Conservation (phyloP, 2,888 invertebrate species). For the Linnaemya vulpina region DNA sequence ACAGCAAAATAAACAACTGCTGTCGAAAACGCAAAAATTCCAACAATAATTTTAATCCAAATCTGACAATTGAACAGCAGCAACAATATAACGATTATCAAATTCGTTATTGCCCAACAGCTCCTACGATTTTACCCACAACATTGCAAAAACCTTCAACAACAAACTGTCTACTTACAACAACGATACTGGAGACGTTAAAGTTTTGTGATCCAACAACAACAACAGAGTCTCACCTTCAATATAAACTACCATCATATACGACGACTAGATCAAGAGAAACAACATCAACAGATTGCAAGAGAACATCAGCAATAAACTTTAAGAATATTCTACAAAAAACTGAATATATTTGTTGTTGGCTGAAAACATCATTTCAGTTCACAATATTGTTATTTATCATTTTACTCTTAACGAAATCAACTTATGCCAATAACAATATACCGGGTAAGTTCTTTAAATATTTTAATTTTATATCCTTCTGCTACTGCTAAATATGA, state of each 20-base stretch:
- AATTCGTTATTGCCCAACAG: conserved; percentile 71
- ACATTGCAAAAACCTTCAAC: conserved; percentile 59
- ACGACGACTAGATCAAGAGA: conserved; percentile 25
- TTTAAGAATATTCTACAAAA: conserved; percentile 54
- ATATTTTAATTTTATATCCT: not conserved
- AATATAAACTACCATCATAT: conserved; percentile 59
- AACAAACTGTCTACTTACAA: conserved; percentile 60
- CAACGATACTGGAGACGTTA: conserved; percentile 72
- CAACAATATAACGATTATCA: conserved; percentile 71
- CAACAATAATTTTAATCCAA: conserved; percentile 65
- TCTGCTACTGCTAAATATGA: too few relatives aligned
- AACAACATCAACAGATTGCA: conserved; percentile 13
- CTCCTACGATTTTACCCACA: conserved; percentile 52
- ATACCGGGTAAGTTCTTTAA: conserved; percentile 81
- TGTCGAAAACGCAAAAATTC: conserved; percentile 59
- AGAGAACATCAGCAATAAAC: conserved; percentile 47
- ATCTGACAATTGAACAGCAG: conserved; percentile 66
- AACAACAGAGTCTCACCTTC: conserved; percentile 62
- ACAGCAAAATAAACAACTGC: conserved; percentile 80
- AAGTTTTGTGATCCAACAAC: conserved; percentile 66
- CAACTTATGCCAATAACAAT: conserved; percentile 82
- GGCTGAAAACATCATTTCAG: conserved; percentile 76
- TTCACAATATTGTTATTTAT: conserved; percentile 80
- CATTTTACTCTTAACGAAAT: conserved; percentile 77
- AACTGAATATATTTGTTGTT: conserved; percentile 72